Evolutionary conservation across 2,797 vertebrate genomes (phyloP).

Genomic region (Ptychobarbus kaznakovi): DNA sequence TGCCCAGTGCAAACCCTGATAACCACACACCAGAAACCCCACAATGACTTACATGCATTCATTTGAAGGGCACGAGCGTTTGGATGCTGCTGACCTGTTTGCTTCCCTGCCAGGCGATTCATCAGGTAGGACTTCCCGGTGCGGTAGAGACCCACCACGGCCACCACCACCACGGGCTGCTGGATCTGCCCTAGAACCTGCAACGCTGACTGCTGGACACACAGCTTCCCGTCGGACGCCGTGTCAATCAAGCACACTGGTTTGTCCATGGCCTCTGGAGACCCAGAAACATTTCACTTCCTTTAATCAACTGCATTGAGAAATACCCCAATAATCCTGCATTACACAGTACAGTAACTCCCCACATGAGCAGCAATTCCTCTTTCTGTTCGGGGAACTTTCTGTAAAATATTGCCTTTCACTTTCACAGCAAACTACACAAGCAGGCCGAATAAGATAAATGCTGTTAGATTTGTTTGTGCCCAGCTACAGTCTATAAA

Average conservation of each 20-base stretch:
- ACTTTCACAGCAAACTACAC: neutral
- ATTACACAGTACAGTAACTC: neutral
- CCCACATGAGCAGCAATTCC: neutral
- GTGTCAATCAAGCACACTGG: constrained; percentile 6
- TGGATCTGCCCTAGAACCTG: too few relatives aligned
- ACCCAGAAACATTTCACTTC: neutral
- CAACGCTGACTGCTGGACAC: neutral
- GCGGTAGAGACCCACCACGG: too few relatives aligned
- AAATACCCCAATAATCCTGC: neutral
- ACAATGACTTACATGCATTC: too few relatives aligned
- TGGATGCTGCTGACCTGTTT: neutral
- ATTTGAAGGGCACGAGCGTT: too few relatives aligned
- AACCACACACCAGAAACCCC: too few relatives aligned
- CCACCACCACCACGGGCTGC: too few relatives aligned
- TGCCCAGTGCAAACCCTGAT: too few relatives aligned
- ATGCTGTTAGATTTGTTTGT: neutral
- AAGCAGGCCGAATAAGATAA: neutral
- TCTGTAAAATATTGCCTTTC: neutral
- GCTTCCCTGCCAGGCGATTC: neutral
- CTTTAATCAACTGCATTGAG: neutral
- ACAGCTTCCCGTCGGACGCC: neutral
- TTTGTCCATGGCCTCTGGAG: constrained; percentile 2
- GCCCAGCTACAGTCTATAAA: neutral
- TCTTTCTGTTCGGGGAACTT: neutral
- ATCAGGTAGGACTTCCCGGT: too few relatives aligned